Base-by-base conservation (phyloP, 2,888 invertebrate species). In the Lycocerus yunnanus region DNA sequence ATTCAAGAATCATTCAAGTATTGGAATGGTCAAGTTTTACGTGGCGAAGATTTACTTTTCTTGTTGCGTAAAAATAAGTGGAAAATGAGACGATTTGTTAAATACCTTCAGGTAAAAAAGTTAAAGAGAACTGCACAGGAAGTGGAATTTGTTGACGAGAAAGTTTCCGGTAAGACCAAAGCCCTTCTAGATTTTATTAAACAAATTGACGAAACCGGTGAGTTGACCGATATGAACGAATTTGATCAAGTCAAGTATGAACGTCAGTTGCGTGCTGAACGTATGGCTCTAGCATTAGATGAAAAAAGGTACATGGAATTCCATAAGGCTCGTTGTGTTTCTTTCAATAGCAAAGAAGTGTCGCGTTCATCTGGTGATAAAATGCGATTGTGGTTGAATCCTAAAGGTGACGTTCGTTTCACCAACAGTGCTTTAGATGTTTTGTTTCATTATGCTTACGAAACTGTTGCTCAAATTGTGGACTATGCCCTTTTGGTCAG, bases 391-490 rank as follows among this genome's bases (percentile, higher is more conserved):
- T 93, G 93, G 90, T 84, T 93, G 0, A 92, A 91, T 78, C 89
- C 92, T 0, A 90, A 89, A 4, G 89, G 90, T 58, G 92, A 93
- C 78, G 84, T 92, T 15, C 90, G 89, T 61, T 89, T 94, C 67
- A 88, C 90, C 0, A 86, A 88, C 15, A 88, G 91, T 67, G 94
- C 94, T 0, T 88, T 94, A 81, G 94, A 94, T 83, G 92, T 97
- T 3, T 86, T 97, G 77, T 92, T 94, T 66, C 97, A 96, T 84
- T 89, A 97, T 79, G 96, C 96, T 0, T 95, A 95, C 85, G 97
- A 97, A 88, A 95, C 95, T 0, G 94, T 97, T 8, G 97, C 97
- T 0, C 94, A 96, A 84, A 92, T 97, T 73, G 92, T 95, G 1
- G 97, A 97, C 87, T 91, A 93, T 80, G 93, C 95, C 0, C 91